Evolutionary conservation across 37 sponge, comb jelly and placozoan genomes (phyloP).

Genomic region (Oopsacas minuta): DNA sequence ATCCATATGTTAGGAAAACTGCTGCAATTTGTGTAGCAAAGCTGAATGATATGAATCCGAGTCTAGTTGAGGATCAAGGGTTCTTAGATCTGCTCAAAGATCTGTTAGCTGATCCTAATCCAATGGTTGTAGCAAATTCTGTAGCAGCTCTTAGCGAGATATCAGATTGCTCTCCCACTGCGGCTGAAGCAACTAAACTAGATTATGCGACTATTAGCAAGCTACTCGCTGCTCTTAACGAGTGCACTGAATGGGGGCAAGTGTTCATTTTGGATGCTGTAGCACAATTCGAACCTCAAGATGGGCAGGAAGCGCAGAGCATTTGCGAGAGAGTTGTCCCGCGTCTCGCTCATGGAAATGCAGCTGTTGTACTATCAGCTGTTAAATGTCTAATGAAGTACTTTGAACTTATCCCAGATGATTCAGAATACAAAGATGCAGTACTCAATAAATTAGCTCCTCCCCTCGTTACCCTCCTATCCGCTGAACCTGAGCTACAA

Average conservation of each 20-base stretch:
- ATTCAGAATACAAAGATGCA: constrained; percentile 40
- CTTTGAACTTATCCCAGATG: constrained; percentile 63
- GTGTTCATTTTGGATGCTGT: constrained; percentile 95
- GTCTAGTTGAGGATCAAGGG: constrained; percentile 95
- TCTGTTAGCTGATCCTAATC: constrained; percentile 87
- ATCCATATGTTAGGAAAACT: constrained; percentile 97
- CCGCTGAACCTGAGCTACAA: constrained; percentile 94
- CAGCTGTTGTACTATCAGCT: constrained; percentile 94
- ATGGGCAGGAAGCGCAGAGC: constrained; percentile 83
- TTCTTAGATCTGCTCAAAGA: constrained; percentile 91
- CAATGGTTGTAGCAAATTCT: constrained; percentile 99
- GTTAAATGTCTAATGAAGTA: constrained; percentile 91
- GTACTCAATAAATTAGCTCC: constrained; percentile 82
- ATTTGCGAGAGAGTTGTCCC: constrained; percentile 95
- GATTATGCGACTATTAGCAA: constrained; percentile 87
- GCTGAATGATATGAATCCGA: constrained; percentile 88
- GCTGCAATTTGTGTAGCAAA: constrained; percentile 98
- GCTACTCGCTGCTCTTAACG: constrained; percentile 95
- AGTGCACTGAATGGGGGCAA: constrained; percentile 99
- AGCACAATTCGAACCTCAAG: constrained; percentile 50
- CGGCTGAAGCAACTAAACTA: constrained; percentile 62
- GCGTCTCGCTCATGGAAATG: constrained; percentile 92
- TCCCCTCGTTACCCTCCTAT: constrained; percentile 86
- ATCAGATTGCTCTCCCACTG: constrained; percentile 64
- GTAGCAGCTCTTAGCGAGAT: constrained; percentile 93